Evolutionary conservation across 2,797 vertebrate genomes (phyloP), one percentile per base, ranked within the genome.

Genomic region (Eulemur albifrons): DNA sequence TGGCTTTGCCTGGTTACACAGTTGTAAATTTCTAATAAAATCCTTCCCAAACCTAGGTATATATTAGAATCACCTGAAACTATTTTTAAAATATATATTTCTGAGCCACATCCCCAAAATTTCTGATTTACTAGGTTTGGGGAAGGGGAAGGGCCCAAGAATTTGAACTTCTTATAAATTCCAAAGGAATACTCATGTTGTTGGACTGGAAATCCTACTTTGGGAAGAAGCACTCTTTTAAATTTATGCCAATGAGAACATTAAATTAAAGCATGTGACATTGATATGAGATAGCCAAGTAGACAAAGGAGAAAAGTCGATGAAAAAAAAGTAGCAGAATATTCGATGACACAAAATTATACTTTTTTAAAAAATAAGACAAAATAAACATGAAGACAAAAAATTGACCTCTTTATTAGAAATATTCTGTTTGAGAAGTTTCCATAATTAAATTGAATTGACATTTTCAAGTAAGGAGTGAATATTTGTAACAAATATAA

Each of bases 11-110:
- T 43, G 17, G 73, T 93, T 92, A 17, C 0, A 1, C 67, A 25
- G 21, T 77, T 45, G 13, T 92, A 45, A 40, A 67, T 61, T 82
- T 95, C 32, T 80, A 91, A 79, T 61, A 65, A 57, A 85, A 75
- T 54, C 17, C 7, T 30, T 67, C 20, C 18, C 20, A 40, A 69
- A 80, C 5, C 32, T 89, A 12, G 50, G 30, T 27, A 30, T 61
- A 61, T n/a, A 43, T n/a, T 30, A 38, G 32, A 92, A 70, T 76
- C 23, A 81, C 30, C 7, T 57, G 7, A 6, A 54, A 80, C 5
- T 76, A 50, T 52, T 35, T 2, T 67, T 35, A 77, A 80, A 48
- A 75, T 86, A 45, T 18, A 85, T 11, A 63, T 54, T 87, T 23
- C 54, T 38, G 50, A 20, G 13, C 3, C 20, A 73, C 6, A 35